These are phyloP conservation scores for Rissa tridactyla DNA, from an alignment of 2,113 vertebrate species.

Conservation along the genomic window DNA sequence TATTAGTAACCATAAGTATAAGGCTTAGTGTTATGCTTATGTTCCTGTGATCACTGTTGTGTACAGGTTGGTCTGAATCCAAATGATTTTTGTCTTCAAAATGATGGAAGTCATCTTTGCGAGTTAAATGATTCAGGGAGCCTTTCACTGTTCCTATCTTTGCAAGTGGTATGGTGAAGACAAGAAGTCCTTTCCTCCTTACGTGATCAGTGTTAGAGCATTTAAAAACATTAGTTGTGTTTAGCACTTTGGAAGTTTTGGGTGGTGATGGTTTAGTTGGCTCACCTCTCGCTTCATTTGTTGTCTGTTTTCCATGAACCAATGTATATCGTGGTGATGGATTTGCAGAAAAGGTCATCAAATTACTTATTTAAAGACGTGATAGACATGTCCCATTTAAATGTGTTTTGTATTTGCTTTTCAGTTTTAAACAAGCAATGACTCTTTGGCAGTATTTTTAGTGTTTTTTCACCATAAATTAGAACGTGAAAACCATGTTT, in stretches of 20 bases:
- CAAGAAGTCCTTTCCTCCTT: neutral
- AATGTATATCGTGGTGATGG: neutral
- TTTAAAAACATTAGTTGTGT: neutral
- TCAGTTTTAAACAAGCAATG: neutral
- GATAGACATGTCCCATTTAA: neutral
- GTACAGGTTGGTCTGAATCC: neutral
- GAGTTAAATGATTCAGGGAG: neutral
- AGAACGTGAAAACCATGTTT: neutral
- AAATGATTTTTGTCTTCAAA: neutral
- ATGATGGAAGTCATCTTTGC: neutral
- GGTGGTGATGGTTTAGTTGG: neutral
- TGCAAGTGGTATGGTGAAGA: neutral
- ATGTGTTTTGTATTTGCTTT: neutral
- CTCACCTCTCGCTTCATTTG: neutral
- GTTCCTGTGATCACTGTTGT: neutral
- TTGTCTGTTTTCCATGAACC: neutral
- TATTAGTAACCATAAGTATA: neutral
- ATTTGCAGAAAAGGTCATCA: neutral
- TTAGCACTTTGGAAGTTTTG: neutral
- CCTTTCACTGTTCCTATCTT: neutral
- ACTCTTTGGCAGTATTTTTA: neutral
- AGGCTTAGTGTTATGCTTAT: neutral
- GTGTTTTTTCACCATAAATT: neutral
- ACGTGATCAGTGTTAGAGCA: accelerated
- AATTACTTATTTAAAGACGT: neutral